phyloP scores from a whole-genome alignment of 2,888 invertebrate genomes.

The Amiota minor region DNA sequence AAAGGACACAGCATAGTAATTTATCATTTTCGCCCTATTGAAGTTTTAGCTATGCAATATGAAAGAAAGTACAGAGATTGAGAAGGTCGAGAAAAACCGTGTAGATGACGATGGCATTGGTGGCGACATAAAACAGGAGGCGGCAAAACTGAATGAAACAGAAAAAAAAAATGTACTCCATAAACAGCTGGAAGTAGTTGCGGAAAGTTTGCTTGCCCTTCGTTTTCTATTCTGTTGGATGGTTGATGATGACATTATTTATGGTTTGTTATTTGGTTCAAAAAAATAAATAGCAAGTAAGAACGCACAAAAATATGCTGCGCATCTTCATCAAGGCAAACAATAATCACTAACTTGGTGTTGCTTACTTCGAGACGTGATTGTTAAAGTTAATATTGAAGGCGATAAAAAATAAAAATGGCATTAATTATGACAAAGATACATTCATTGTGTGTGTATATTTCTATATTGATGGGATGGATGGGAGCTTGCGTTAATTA shows the following conservation, averaged over 20 bases:
- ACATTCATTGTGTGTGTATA: slow-evolving; percentile 37
- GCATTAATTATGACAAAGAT: slow-evolving; percentile 54
- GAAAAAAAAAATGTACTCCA: slow-evolving; percentile 55
- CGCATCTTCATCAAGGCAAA: slow-evolving; percentile 55
- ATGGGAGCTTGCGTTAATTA: slow-evolving; percentile 12
- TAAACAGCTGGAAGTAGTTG: slow-evolving; percentile 44
- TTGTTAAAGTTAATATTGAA: slow-evolving; percentile 10
- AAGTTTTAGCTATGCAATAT: slow-evolving; percentile 57
- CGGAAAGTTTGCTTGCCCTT: slow-evolving; percentile 9
- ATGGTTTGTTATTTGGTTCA: slow-evolving; percentile 70
- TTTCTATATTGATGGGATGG: background rate
- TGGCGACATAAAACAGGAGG: slow-evolving; percentile 56
- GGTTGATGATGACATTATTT: slow-evolving; percentile 65
- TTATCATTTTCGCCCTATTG: slow-evolving; percentile 67
- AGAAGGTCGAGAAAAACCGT: too few species aligned
- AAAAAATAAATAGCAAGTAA: slow-evolving; percentile 38
- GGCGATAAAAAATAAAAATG: background rate
- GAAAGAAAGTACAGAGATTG: too few species aligned
- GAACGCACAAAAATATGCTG: slow-evolving; percentile 63
- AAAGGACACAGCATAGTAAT: slow-evolving; percentile 57
- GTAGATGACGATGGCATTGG: slow-evolving; percentile 28
- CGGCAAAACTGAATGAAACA: slow-evolving; percentile 49
- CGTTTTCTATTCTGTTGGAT: too few species aligned
- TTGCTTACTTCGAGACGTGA: slow-evolving; percentile 1
- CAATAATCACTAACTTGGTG: slow-evolving; percentile 55